These are phyloP conservation scores for Phyllotreta cruciferae DNA, from an alignment of 2,888 invertebrate genomes.

Conservation along the genomic window DNA sequence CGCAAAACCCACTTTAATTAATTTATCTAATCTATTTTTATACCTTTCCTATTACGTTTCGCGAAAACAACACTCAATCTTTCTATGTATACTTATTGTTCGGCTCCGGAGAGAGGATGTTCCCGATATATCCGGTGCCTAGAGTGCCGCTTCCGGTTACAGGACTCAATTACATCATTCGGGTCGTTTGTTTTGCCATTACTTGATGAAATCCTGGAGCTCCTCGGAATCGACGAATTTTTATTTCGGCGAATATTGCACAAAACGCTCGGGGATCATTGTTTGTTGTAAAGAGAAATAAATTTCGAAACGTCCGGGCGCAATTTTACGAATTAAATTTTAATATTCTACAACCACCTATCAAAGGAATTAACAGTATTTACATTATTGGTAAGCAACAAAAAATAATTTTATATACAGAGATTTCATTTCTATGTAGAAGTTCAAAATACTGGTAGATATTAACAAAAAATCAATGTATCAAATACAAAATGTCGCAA, in stretches of 20 bases:
- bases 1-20: neutral
- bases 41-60: slow-evolving; percentile 7
- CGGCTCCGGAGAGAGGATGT: slow-evolving; percentile 47
- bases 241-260: neutral
- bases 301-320: too few relatives aligned
- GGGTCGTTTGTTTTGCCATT: slow-evolving; percentile 56
- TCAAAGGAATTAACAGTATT: slow-evolving; percentile 41
- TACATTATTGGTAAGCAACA: slow-evolving; percentile 39
- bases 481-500: slow-evolving; percentile 6
- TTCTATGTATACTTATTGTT: slow-evolving; percentile 33
- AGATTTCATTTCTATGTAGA: slow-evolving; percentile 14
- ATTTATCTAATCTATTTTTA: slow-evolving; percentile 18
- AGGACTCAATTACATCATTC: slow-evolving; percentile 54
- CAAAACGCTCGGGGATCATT: neutral
- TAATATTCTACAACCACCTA: slow-evolving; percentile 41
- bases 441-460: slow-evolving; percentile 8
- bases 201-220: slow-evolving; percentile 51
- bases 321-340: slow-evolving; percentile 14
- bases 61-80: slow-evolving; percentile 16
- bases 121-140: slow-evolving; percentile 50
- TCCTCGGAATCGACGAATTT: slow-evolving; percentile 6
- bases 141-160: slow-evolving; percentile 51
- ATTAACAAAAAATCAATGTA: slow-evolving; percentile 1
- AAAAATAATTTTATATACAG: slow-evolving; percentile 37
- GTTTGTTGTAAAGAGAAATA: neutral